Evolutionary conservation across 2,888 invertebrate species (phyloP), one percentile per base, ranked within the genome.

Genomic region (Ethmia dodecea): DNA sequence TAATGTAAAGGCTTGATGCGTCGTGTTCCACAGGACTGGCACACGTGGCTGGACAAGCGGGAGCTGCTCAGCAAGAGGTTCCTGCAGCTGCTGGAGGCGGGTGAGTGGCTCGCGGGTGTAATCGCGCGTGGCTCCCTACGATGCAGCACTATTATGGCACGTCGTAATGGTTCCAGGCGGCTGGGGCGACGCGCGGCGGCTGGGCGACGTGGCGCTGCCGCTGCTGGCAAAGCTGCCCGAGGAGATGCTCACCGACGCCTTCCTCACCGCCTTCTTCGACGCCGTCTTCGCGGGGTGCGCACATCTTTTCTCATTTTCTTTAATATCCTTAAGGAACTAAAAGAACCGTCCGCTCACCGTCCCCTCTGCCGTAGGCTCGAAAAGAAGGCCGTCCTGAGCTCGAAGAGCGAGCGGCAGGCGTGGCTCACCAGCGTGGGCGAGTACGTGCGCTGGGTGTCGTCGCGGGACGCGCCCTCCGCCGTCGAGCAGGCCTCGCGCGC

Each of bases 201-300:
- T 96, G 49, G 91, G 90, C 40, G 93, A 93, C 12, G 90, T 92
- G 68, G 69, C 97, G 36, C 75, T 95, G 35, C 94, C 95, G 6
- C 84, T 97, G 41, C 62, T 97, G 30, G 92, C 93, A 3, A 88
- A 90, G 52, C 76, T 94, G 49, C 91, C 92, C 4, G 69, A 75
- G 11, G 78, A 88, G 13, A 52, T 87, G 34, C 67, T 86, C 30
- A 75, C 83, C 13, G 71, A 74, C 15, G 73, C 84, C 11, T 91
- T 94, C 51, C 91, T 91, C 49, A 64, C 70, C 6, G 83, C 87
- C 30, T 92, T 95, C 60, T 93, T 96, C 62, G 83, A 87, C 26
- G 91, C 92, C 42, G 77, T 94, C 44, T 89, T 90, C 42, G 61
- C 69, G 15, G 93, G 94, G 92, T 93, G 63, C 75, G 87, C 44